A percentile compares a stretch with the other conserved stretches of the same genome.
Conservation (phyloP, 37 sponge, comb jelly and placozoan genomes). For the Diacarnus erythraeanus region DNA sequence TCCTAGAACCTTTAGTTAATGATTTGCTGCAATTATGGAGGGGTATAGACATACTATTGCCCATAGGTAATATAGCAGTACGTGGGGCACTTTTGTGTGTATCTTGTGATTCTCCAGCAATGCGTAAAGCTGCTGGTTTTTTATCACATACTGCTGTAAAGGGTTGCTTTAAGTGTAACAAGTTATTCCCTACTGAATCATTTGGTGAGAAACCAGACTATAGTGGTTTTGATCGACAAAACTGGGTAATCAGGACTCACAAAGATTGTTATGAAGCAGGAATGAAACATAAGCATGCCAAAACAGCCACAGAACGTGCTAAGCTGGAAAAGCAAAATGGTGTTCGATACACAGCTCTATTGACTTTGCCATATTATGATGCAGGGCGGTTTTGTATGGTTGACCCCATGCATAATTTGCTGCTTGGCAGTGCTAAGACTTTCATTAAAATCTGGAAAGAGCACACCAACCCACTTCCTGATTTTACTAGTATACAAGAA, state of each 20-base stretch:
- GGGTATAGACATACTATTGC: no score
- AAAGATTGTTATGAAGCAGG: background rate
- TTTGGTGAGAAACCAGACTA: slow-evolving; percentile 54
- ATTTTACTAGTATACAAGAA: no score
- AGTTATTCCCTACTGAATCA: slow-evolving; percentile 20
- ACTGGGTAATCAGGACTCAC: slow-evolving; percentile 1
- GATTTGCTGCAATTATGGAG: no score
- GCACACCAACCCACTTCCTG: no score
- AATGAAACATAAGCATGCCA: background rate
- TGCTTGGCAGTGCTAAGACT: no score
- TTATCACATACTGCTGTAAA: slow-evolving; percentile 19
- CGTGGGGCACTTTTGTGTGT: no score
- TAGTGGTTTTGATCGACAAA: slow-evolving; percentile 16
- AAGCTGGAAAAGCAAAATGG: slow-evolving; percentile 22
- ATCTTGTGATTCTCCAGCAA: slow-evolving; percentile 45
- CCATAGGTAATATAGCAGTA: no score
- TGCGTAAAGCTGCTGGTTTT: slow-evolving; percentile 40
- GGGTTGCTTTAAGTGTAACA: slow-evolving; percentile 35
- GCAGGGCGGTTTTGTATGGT: slow-evolving; percentile 20
- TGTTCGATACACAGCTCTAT: slow-evolving; percentile 1
- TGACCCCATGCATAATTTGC: slow-evolving; percentile 42
- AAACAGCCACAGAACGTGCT: slow-evolving; percentile 6
- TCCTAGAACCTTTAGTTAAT: no score
- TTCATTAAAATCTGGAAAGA: no score
- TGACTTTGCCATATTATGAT: slow-evolving; percentile 32